Percentiles rank a stretch among this genome's conserved stretches.
These are phyloP conservation scores for Sturmia bella DNA, from an alignment of 2,888 invertebrate genomes.

Conservation along the genomic window DNA sequence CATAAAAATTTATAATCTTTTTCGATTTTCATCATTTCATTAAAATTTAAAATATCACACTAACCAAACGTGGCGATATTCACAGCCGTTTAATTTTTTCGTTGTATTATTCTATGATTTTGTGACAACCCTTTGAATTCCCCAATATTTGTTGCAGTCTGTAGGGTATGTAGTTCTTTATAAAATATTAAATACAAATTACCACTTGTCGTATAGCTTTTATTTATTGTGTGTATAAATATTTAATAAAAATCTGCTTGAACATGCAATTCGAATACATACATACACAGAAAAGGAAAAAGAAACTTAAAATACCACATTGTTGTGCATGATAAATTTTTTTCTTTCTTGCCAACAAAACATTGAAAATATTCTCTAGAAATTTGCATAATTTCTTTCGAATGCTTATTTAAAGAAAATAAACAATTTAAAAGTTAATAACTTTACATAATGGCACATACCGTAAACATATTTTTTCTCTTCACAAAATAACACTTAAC, in stretches of 20 bases:
- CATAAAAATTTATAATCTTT: no score
- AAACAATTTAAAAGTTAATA: conserved; percentile 19
- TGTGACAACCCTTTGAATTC: not conserved
- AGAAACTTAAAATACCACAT: conserved; percentile 22
- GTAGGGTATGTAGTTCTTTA: conserved; percentile 35
- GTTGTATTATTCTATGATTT: no score
- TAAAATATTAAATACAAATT: conserved; percentile 50
- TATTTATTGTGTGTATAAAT: conserved; percentile 52
- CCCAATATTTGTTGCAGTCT: not conserved
- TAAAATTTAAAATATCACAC: no score
- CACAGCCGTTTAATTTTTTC: no score
- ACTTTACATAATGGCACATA: not conserved
- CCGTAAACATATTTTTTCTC: conserved; percentile 22
- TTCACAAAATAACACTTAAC: conserved; percentile 23
- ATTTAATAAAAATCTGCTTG: conserved; percentile 58
- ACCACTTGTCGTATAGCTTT: conserved; percentile 28
- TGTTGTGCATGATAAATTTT: conserved; percentile 8
- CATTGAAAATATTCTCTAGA: conserved; percentile 16
- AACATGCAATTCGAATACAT: conserved; percentile 30
- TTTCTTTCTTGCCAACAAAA: not conserved
- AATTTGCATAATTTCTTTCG: conserved; percentile 36
- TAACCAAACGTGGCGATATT: no score
- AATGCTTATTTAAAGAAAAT: conserved; percentile 39
- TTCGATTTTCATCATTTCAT: no score
- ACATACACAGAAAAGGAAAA: conserved; percentile 6